Conservation (phyloP, 2,113 vertebrate species). For the Cynocephalus volans region DNA sequence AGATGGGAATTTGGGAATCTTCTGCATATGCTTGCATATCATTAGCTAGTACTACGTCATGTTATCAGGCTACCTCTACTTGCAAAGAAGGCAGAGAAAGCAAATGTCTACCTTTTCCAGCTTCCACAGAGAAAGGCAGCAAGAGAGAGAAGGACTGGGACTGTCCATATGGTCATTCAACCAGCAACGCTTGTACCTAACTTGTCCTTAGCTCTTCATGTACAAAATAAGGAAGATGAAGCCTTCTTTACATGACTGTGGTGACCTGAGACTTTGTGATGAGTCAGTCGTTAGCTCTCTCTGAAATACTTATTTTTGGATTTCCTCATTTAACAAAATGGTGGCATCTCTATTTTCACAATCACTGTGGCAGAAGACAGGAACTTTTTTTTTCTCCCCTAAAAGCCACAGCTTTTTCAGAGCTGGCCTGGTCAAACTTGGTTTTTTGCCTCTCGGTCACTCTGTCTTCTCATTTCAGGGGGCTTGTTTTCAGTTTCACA, state of each 20-base stretch:
- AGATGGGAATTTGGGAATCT: background rate
- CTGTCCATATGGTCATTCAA: background rate
- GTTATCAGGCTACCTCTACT: background rate
- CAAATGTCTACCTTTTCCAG: background rate
- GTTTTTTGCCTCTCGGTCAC: background rate
- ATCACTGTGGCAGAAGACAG: background rate
- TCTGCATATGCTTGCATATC: background rate
- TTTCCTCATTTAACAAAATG: slow-evolving; percentile 61
- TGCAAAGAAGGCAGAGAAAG: background rate
- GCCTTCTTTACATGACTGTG: background rate
- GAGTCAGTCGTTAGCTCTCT: background rate
- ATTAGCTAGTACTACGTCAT: background rate
- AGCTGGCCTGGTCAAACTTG: background rate
- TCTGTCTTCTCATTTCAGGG: background rate
- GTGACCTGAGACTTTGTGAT: background rate
- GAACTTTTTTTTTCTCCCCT: background rate
- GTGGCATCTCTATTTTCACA: slow-evolving; percentile 35
- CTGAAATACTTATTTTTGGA: slow-evolving; percentile 45
- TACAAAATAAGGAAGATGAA: background rate
- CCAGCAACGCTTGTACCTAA: background rate
- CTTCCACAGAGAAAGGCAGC: background rate
- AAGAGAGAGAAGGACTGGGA: background rate
- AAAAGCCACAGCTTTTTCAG: background rate
- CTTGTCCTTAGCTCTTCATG: background rate
- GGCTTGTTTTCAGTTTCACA: slow-evolving; percentile 37